Base-by-base conservation (phyloP, 2,797 vertebrate genomes). In the Sebastes iracundus region DNA sequence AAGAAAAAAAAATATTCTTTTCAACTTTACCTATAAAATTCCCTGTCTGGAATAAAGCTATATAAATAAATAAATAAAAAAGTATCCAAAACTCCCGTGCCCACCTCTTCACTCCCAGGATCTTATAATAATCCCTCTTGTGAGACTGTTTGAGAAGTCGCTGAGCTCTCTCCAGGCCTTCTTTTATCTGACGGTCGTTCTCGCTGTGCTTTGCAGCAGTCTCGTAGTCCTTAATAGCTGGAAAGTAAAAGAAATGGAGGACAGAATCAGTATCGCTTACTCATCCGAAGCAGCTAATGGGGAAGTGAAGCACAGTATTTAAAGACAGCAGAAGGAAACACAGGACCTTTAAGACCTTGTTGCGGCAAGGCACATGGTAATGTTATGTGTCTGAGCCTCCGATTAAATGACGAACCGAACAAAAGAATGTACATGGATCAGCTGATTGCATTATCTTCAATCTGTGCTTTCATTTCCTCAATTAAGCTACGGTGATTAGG, bases 81-180 rank as follows among this genome's bases (percentile, higher is more conserved):
- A 42, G 38, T 28, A 60, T 46, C 33, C 30, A 2, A 63, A 84
- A 80, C 56, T 71, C 28, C 63, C 56, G 14, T 33, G 20, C 90
- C 69, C 83, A 99, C 99, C 98, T 98, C 96, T 99, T 99, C 52
- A 99, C 97, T 77, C 99, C 99, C 38, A 99, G 93, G 90, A 99
- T 99, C 95, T 99, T 99, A 86, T 99, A 99, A 89, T 99, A 99
- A 93, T 99, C 98, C 86, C 96, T 97, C 91, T 97, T 99, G 92
- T 97, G 96, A 1, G 98, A 99, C 90, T 99, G 98, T 88, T 99
- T 99, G 87, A 99, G 88, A 67, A 99, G 96, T 78, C 95, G 95
- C 87, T 99, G 97, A 55, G 98, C 98, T 96, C 92, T 97, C 80
- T 99, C 98, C 61, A 99, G 94, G 20, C 97, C 98, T 94, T 99